These are phyloP conservation scores for Liposcelis brunnea DNA, from an alignment of 2,888 invertebrate genomes.

Conservation along the genomic window DNA sequence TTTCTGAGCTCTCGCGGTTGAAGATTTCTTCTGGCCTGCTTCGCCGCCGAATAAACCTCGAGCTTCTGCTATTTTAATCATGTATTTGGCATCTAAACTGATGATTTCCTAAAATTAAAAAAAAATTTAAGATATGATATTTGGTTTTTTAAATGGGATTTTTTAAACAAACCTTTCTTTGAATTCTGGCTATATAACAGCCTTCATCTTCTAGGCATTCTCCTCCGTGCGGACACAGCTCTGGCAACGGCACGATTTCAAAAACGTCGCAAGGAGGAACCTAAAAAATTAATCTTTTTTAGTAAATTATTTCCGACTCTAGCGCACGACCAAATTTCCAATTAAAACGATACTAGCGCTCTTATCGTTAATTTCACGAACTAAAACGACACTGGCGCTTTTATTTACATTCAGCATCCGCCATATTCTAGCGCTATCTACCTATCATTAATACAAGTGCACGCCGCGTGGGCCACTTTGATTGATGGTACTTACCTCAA, in stretches of 20 bases:
- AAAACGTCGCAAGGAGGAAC: constrained; percentile 55
- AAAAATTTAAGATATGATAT: background rate
- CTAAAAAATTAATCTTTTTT: constrained; percentile 23
- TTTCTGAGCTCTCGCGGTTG: constrained; percentile 19
- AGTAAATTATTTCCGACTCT: no score
- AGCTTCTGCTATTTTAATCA: constrained; percentile 67
- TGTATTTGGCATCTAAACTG: constrained; percentile 60
- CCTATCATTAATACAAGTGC: no score
- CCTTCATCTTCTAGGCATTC: constrained; percentile 36
- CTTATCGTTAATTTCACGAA: no score
- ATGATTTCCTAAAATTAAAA: constrained; percentile 40
- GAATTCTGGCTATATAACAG: constrained; percentile 47
- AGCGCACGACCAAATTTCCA: no score
- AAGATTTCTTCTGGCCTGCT: constrained; percentile 21
- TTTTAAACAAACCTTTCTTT: constrained; percentile 43
- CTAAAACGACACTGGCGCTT: no score
- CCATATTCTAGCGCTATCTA: no score
- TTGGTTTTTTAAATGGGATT: background rate
- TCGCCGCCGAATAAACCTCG: constrained; percentile 53
- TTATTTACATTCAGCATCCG: no score
- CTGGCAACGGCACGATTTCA: constrained; percentile 40
- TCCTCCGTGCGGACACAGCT: constrained; percentile 35
- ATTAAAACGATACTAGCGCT: no score
- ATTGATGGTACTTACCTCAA: constrained; percentile 1
- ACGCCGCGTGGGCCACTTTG: no score